Evolutionary conservation across 1,140 invertebrate genomes (phyloP), one percentile per base, ranked within the genome.

Genomic region (Rhopalosiphum maidis): DNA sequence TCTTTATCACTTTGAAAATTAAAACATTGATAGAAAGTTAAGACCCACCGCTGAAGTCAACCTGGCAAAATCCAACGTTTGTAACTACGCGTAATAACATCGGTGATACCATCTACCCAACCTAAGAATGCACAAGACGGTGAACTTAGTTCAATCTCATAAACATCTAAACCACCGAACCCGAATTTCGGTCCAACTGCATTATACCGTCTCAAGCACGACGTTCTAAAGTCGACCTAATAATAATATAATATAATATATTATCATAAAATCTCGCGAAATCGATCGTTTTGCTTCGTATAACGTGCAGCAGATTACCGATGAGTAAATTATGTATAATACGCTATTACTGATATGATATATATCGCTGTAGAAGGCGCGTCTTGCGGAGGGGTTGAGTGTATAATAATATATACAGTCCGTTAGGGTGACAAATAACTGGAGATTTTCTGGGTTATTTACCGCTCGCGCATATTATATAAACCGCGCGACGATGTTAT

Each of bases 381-480:
- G 18, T 77, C n/a, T 77, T 77, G 18, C 60, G 18, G 60, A 5
- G 60, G 55, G 30, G 60, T 77, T 77, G 60, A 77, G 60, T n/a
- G 30, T 77, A 77, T 77, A 77, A 77, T 77, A 77, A n/a, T 77
- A 77, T 77, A 77, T 77, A 77, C 23, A 77, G 60, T n/a, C 15
- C 60, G 60, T 77, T 77, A n/a, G 60, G 60, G 60, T 77, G 60
- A 77, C 60, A 77, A 77, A 77, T 77, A 35, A 77, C 60, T n/a
- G n/a, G 30, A 77, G 60, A 77, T 77, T 77, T 77, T n/a, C 60
- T 77, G 30, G 60, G 60, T 77, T 77, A 77, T 77, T 77, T 77
- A 77, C 60, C 60, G 60, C 15, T n/a, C 60, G n/a, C 60, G n/a
- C 60, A 77, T 77, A 77, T 77, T 77, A 77, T 77, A 77, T 77